Conservation (phyloP, 2,797 vertebrate genomes). For the Sebastes taczanowskii region DNA sequence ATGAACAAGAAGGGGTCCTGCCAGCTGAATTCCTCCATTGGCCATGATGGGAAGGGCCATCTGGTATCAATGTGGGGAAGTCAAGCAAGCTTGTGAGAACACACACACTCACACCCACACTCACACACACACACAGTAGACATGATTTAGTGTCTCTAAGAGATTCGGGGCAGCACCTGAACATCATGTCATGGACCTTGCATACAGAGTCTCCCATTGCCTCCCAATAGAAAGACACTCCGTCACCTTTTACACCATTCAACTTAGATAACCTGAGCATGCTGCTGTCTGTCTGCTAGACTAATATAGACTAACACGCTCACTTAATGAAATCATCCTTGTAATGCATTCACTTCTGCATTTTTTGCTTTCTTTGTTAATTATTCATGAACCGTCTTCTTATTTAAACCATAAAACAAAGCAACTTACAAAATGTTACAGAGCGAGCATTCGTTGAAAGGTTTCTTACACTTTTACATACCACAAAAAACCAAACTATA, state of each 20-base stretch:
- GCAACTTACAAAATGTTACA: not conserved
- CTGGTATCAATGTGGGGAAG: constrained; percentile 85
- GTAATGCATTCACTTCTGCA: not conserved
- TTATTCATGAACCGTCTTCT: not conserved
- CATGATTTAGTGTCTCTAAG: constrained; percentile 21
- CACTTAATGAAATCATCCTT: not conserved
- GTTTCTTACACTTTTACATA: not conserved
- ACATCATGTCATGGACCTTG: constrained; percentile 57
- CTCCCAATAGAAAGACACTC: not conserved
- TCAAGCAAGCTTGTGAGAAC: constrained; percentile 70
- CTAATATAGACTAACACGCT: not conserved
- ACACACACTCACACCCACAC: constrained; percentile 42
- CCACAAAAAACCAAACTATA: not conserved
- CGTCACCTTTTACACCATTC: not conserved
- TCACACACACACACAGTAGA: constrained; percentile 25
- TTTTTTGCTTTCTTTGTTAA: not conserved
- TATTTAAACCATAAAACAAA: constrained; percentile 4
- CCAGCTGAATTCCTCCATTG: constrained; percentile 86
- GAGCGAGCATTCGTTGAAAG: not conserved
- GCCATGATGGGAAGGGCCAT: constrained; percentile 86
- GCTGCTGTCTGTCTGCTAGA: not conserved
- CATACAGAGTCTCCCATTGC: not conserved
- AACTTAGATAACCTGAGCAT: not conserved
- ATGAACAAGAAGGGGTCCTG: constrained; percentile 78
- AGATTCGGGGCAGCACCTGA: constrained; percentile 55